Percentiles rank a stretch among this genome's conserved stretches.
These are phyloP conservation scores for Zaprionus inermis DNA, from an alignment of 1,140 invertebrate genomes.

Conservation along the genomic window DNA sequence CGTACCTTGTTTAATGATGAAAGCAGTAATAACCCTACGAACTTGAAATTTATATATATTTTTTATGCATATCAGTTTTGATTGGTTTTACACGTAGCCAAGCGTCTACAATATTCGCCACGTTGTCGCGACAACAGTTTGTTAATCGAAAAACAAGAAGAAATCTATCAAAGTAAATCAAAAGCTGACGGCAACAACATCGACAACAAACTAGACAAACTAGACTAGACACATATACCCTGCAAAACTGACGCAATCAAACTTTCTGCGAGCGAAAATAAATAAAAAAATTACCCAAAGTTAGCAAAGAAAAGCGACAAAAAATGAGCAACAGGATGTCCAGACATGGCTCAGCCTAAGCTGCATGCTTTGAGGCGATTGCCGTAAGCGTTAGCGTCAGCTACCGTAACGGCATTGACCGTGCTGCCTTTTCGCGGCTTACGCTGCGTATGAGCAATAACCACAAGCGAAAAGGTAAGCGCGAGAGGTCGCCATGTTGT, in stretches of 20 bases:
- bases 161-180: conserved; percentile 45
- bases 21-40: background rate
- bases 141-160: conserved; percentile 50
- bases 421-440: conserved; percentile 11
- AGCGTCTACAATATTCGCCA: no score
- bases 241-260: conserved; percentile 30
- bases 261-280: conserved; percentile 7
- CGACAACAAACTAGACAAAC: background rate
- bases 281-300: conserved; percentile 19
- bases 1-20: no score
- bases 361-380: background rate
- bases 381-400: background rate
- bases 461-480: background rate
- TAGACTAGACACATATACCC: conserved; percentile 18
- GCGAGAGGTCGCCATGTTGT: background rate
- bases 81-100: no score
- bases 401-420: background rate
- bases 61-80: no score
- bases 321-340: conserved; percentile 26
- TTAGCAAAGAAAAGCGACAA: background rate
- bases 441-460: conserved; percentile 36
- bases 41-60: background rate
- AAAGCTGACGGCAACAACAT: conserved; percentile 19
- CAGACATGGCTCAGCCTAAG: background rate
- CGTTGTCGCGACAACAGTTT: conserved; percentile 31